phyloP scores from a whole-genome alignment of 2,797 vertebrate genomes.

The Coranthus polyacanthus region DNA sequence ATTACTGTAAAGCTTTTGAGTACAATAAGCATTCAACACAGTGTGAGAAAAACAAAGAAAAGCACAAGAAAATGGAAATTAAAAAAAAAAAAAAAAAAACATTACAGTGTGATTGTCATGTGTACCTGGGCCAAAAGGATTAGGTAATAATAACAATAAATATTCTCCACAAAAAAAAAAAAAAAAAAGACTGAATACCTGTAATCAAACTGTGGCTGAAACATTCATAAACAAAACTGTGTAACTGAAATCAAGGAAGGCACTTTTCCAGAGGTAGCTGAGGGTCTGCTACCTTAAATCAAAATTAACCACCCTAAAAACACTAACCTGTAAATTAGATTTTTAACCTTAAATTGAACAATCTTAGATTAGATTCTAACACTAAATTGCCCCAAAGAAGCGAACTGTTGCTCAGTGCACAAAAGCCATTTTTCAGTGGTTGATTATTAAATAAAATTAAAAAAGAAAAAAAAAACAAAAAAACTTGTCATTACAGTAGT shows the following conservation, averaged over 20 bases:
- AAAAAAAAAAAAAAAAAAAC: not conserved
- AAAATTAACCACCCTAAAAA: slow-evolving; percentile 38
- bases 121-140: slow-evolving; percentile 17
- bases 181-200: slow-evolving; percentile 26
- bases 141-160: slow-evolving; percentile 50
- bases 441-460: slow-evolving; percentile 32
- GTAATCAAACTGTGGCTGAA: slow-evolving; percentile 16
- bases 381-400: slow-evolving; percentile 24
- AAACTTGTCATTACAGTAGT: slow-evolving; percentile 65
- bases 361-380: slow-evolving; percentile 27
- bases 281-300: slow-evolving; percentile 23
- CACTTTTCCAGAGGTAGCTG: slow-evolving; percentile 36
- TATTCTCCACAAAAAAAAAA: slow-evolving; percentile 33
- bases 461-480: slow-evolving; percentile 22
- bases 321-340: slow-evolving; percentile 18
- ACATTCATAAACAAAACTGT: not conserved
- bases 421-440: slow-evolving; percentile 67
- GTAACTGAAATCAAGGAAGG: slow-evolving; percentile 17
- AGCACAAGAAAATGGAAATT: not conserved
- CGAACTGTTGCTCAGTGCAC: slow-evolving; percentile 58
- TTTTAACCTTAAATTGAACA: slow-evolving; percentile 29
- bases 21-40: slow-evolving; percentile 24
- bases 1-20: slow-evolving; percentile 32
- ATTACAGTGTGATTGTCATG: slow-evolving; percentile 52
- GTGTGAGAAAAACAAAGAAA: slow-evolving; percentile 1